A percentile compares a stretch with the other conserved stretches of the same genome.
phyloP scores from a whole-genome alignment of 1,140 invertebrate genomes.

The Leptopilina boulardi region DNA sequence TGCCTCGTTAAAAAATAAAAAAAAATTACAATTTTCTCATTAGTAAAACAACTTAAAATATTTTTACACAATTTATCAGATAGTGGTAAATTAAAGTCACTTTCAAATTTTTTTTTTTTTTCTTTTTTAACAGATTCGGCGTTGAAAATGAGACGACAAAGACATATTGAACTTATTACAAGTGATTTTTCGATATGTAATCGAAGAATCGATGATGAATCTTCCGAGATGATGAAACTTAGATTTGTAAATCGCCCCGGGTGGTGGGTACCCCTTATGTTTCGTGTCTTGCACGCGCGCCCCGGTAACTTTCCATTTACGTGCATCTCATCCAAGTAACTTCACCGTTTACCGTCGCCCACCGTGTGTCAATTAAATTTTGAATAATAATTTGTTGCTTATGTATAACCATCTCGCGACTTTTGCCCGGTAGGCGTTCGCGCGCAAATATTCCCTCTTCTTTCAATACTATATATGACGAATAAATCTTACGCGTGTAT shows the following conservation, averaged over 20 bases:
- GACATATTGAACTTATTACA: slow-evolving; percentile 32
- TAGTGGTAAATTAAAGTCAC: too few relatives aligned
- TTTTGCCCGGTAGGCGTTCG: slow-evolving; percentile 44
- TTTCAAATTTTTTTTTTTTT: too few relatives aligned
- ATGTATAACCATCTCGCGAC: neutral
- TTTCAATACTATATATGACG: neutral
- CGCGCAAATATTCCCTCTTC: neutral
- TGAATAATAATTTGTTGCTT: slow-evolving; percentile 55
- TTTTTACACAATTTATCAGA: too few relatives aligned
- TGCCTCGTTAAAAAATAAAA: neutral
- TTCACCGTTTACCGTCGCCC: slow-evolving; percentile 44
- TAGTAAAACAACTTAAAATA: too few relatives aligned
- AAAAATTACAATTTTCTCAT: too few relatives aligned
- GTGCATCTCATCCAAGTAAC: slow-evolving; percentile 27
- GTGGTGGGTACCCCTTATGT: slow-evolving; percentile 15
- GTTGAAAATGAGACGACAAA: neutral
- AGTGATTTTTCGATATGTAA: slow-evolving; percentile 14
- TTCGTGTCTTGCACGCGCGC: slow-evolving; percentile 26
- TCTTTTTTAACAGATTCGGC: neutral
- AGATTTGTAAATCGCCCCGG: slow-evolving; percentile 34
- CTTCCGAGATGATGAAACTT: neutral
- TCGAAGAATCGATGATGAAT: slow-evolving; percentile 27
- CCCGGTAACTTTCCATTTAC: slow-evolving; percentile 36
- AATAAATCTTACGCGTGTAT: neutral
- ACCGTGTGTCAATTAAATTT: slow-evolving; percentile 59